These are phyloP conservation scores for Phytoseiulus persimilis DNA, from an alignment of 2,888 invertebrate genomes.

Conservation along the genomic window DNA sequence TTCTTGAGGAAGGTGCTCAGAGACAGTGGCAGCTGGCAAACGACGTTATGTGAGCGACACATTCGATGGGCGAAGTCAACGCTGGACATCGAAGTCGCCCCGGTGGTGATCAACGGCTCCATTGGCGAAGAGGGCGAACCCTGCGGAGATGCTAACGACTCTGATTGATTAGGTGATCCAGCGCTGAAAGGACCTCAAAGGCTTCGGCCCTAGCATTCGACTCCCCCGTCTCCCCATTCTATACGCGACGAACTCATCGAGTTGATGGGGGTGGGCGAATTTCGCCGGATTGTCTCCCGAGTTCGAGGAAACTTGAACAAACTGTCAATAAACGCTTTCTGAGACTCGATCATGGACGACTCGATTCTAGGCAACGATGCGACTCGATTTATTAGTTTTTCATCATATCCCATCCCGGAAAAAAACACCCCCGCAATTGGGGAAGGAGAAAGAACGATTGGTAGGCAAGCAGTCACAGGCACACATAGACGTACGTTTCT, in stretches of 20 bases:
- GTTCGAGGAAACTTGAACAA: no score
- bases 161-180: background rate
- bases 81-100: conserved; percentile 27
- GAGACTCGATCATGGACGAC: no score
- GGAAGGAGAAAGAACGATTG: background rate
- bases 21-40: background rate
- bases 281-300: no score
- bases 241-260: no score
- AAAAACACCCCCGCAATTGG: no score
- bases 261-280: no score
- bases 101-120: background rate
- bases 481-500: background rate
- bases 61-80: conserved; percentile 7
- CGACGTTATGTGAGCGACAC: background rate
- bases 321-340: no score
- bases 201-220: no score
- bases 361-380: no score
- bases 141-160: background rate
- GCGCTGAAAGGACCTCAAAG: background rate
- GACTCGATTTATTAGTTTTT: no score
- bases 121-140: background rate
- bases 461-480: background rate
- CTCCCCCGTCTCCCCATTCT: no score
- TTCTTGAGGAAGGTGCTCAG: conserved; percentile 1
- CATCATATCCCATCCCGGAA: no score